These are phyloP conservation scores for Lordiphosa clarofinis DNA, from an alignment of 1,140 invertebrate species.

Conservation along the genomic window DNA sequence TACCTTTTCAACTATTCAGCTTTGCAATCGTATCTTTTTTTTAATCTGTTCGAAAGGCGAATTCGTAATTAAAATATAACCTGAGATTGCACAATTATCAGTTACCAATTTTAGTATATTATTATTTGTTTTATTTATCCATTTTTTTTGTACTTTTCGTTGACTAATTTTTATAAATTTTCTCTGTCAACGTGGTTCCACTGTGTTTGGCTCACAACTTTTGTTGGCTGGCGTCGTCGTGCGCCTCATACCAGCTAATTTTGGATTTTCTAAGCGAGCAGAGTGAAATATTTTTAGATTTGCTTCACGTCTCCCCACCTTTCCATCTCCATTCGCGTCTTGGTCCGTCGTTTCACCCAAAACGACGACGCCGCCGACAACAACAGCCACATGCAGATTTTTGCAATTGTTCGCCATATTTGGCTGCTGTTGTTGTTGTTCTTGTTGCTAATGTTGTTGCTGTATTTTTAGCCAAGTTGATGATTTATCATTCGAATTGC, in stretches of 20 bases:
- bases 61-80: too few species aligned
- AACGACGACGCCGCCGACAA: constrained; percentile 19
- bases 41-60: too few species aligned
- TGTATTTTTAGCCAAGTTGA: constrained; percentile 70
- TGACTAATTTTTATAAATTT: too few species aligned
- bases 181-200: not conserved
- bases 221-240: constrained; percentile 46
- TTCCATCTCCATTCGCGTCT: constrained; percentile 14
- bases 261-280: constrained; percentile 72
- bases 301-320: constrained; percentile 13
- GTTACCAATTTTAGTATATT: too few species aligned
- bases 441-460: constrained; percentile 34
- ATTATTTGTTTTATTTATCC: too few species aligned
- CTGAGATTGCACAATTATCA: too few species aligned
- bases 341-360: constrained; percentile 9
- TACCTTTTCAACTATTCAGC: too few species aligned
- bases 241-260: constrained; percentile 61
- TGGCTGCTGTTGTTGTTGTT: constrained; percentile 50
- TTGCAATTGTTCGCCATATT: constrained; percentile 76
- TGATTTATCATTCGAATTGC: constrained; percentile 69
- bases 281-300: constrained; percentile 70
- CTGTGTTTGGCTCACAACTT: constrained; percentile 23
- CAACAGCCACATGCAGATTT: constrained; percentile 65
- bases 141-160: too few species aligned
- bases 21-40: too few species aligned